A percentile compares a stretch with the other conserved stretches of the same genome.
These are phyloP conservation scores for Eucera pruinosa DNA, from an alignment of 2,888 invertebrate species.

Conservation along the genomic window DNA sequence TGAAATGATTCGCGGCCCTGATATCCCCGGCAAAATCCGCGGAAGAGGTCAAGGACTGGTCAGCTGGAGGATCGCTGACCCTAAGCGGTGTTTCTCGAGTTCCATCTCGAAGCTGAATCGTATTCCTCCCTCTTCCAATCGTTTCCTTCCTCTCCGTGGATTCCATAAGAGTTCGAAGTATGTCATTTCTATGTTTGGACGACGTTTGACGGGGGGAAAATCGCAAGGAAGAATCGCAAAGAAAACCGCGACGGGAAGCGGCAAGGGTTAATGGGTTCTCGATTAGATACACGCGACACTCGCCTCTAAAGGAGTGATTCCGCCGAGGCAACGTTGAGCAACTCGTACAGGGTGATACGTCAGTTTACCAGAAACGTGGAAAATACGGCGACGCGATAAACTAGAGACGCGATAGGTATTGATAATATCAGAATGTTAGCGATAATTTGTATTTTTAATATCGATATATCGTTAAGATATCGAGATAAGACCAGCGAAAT, in stretches of 20 bases:
- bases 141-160: neutral
- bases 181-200: neutral
- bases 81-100: neutral
- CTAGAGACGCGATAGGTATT: too few species aligned
- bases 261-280: conserved; percentile 11
- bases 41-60: conserved; percentile 61
- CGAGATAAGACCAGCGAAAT: too few species aligned
- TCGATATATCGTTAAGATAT: too few species aligned
- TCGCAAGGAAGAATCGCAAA: neutral
- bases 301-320: too few species aligned
- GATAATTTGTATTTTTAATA: too few species aligned
- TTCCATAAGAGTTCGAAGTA: too few species aligned
- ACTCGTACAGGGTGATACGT: too few species aligned
- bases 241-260: neutral
- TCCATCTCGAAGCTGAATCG: neutral
- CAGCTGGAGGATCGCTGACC: conserved; percentile 53
- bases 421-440: too few species aligned
- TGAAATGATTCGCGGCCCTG: conserved; percentile 61
- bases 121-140: neutral
- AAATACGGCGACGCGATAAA: too few species aligned
- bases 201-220: too few species aligned
- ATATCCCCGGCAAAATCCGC: conserved; percentile 45
- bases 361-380: too few species aligned
- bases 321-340: too few species aligned
- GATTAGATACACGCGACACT: conserved; percentile 29